phyloP scores from a whole-genome alignment of 2,888 invertebrate genomes.

The Bugula neritina region DNA sequence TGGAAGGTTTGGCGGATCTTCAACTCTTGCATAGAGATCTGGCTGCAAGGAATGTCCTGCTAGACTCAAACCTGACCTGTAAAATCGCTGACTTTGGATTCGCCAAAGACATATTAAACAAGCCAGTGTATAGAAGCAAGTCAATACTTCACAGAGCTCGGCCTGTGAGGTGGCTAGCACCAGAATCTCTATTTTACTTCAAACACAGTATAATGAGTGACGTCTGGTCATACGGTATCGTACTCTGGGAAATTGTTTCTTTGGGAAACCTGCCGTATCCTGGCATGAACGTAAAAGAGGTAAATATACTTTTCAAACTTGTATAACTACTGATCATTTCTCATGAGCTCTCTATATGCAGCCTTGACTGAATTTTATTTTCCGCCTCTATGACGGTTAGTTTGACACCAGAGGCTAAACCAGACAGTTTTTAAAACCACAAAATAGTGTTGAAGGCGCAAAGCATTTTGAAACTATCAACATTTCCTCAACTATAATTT shows the following conservation, averaged over 20 bases:
- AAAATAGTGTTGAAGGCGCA: no score
- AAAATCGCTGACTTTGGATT: conserved; percentile 84
- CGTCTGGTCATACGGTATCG: conserved; percentile 98
- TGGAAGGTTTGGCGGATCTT: conserved; percentile 35
- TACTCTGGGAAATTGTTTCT: conserved; percentile 93
- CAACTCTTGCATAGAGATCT: conserved; percentile 80
- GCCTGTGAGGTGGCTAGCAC: conserved; percentile 99
- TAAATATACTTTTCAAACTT: no score
- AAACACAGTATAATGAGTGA: conserved; percentile 94
- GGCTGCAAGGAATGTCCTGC: conserved; percentile 74
- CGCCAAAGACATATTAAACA: conserved; percentile 78
- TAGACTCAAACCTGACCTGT: conserved; percentile 77
- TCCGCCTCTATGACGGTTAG: no score
- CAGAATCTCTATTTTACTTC: conserved; percentile 94
- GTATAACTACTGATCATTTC: no score
- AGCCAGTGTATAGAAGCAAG: conserved; percentile 53
- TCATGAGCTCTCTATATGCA: no score
- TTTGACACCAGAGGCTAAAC: no score
- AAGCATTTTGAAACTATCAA: no score
- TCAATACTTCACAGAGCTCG: conserved; percentile 50
- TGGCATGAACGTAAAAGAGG: conserved; percentile 23
- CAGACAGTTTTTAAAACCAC: no score
- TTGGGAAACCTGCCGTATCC: conserved; percentile 55
- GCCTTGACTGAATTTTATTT: no score
- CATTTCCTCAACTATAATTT: no score